A percentile compares a stretch with the other conserved stretches of the same genome.
phyloP scores from a whole-genome alignment of 2,888 invertebrate genomes.

The Meganola albula region DNA sequence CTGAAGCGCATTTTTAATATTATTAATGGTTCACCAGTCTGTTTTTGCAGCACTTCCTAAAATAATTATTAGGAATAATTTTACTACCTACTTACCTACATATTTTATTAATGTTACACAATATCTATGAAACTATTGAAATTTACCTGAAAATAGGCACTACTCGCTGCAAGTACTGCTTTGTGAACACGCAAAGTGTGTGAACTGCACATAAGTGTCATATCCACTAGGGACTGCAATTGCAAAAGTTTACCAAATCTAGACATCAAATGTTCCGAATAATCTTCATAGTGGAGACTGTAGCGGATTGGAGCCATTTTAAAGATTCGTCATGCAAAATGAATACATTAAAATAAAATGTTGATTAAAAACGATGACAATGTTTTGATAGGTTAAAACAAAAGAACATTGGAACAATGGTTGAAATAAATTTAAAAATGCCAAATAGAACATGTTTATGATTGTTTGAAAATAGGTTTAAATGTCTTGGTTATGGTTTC shows the following conservation, averaged over 20 bases:
- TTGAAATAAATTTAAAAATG: conserved; percentile 22
- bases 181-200: conserved; percentile 86
- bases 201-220: conserved; percentile 85
- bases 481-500: no score
- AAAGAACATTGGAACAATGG: conserved; percentile 30
- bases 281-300: conserved; percentile 83
- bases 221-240: conserved; percentile 84
- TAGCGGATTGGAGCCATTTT: conserved; percentile 75
- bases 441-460: conserved; percentile 18
- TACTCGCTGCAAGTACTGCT: conserved; percentile 84
- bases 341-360: conserved; percentile 15
- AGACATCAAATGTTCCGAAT: conserved; percentile 82
- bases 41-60: conserved; percentile 79
- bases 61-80: conserved; percentile 6
- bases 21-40: conserved; percentile 75
- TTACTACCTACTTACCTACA: no score
- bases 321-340: conserved; percentile 6
- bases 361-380: conserved; percentile 16
- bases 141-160: conserved; percentile 84
- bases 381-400: conserved; percentile 30
- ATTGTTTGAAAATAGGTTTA: conserved; percentile 3
- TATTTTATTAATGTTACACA: no score
- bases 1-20: conserved; percentile 84
- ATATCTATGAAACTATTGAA: no score
- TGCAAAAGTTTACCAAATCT: conserved; percentile 84